These are phyloP conservation scores for Tylochromis polylepis DNA, from an alignment of 2,113 vertebrate species.

Conservation along the genomic window DNA sequence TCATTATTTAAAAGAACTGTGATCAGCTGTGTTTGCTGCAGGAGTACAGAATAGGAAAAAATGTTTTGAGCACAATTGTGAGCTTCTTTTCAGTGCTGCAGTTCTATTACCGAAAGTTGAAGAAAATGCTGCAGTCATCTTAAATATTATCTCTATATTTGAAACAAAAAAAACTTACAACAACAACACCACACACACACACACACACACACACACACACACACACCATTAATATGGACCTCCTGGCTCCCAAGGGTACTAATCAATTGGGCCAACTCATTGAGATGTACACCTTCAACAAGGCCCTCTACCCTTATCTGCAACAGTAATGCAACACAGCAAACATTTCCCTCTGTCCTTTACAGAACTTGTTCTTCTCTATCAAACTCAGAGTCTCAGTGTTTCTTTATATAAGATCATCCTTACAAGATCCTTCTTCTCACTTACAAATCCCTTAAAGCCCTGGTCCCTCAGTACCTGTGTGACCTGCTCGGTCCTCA, in stretches of 20 bases:
- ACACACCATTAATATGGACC: conserved; percentile 34
- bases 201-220: neutral
- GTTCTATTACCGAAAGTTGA: conserved; percentile 21
- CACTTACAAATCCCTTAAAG: neutral
- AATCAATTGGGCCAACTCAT: conserved; percentile 58
- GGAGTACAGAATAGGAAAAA: neutral
- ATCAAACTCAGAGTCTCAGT: neutral
- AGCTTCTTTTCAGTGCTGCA: conserved; percentile 11
- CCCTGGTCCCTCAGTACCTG: neutral
- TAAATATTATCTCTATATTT: conserved; percentile 17
- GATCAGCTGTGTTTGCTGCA: neutral
- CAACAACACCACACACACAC: neutral
- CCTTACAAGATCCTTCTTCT: neutral
- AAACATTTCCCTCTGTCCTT: neutral
- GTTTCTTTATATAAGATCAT: neutral
- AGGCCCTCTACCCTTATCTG: conserved; percentile 12
- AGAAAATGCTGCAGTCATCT: conserved; percentile 57
- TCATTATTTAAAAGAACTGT: neutral
- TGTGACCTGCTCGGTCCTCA: neutral
- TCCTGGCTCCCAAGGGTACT: conserved; percentile 34
- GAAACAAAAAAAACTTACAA: neutral
- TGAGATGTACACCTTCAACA: conserved; percentile 15
- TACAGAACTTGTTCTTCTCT: neutral
- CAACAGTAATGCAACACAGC: conserved; percentile 23
- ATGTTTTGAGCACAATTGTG: neutral